Percentiles rank a stretch among this genome's conserved stretches.
Evolutionary conservation across 2,888 invertebrate genomes (phyloP).

Genomic region (Pristionchus maxplancki): DNA sequence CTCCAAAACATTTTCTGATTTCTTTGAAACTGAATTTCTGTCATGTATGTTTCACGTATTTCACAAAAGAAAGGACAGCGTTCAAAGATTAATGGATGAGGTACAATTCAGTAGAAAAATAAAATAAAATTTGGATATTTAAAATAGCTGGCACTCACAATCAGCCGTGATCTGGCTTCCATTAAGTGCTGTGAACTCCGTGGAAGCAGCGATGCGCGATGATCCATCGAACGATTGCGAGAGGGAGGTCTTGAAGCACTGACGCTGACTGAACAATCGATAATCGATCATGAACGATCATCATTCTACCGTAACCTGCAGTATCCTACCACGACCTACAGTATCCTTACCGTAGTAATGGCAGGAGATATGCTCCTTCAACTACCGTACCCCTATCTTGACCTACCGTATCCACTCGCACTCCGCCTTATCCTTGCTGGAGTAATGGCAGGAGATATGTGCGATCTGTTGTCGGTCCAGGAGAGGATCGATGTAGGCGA

Average conservation of each 20-base stretch:
- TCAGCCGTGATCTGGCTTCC: slow-evolving; percentile 57
- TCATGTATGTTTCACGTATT: background rate
- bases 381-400: background rate
- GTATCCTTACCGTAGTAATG: slow-evolving; percentile 58
- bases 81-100: too few species aligned
- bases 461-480: slow-evolving; percentile 66
- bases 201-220: slow-evolving; percentile 54
- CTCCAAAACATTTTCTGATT: too few species aligned
- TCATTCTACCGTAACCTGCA: slow-evolving; percentile 58
- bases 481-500: slow-evolving; percentile 66
- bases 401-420: slow-evolving; percentile 66
- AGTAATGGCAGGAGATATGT: slow-evolving; percentile 66
- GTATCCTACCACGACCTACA: background rate
- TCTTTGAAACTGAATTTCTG: too few species aligned
- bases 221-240: slow-evolving; percentile 54
- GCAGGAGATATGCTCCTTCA: slow-evolving; percentile 62
- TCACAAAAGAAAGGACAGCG: background rate
- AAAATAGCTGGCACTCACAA: background rate
- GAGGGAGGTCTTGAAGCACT: slow-evolving; percentile 64
- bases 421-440: slow-evolving; percentile 55
- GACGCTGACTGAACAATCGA: slow-evolving; percentile 60
- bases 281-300: background rate
- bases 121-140: too few species aligned
- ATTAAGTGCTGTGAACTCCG: slow-evolving; percentile 58
- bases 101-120: too few species aligned